Evolutionary conservation across 2,797 vertebrate species (phyloP), one percentile per base, ranked within the genome.

Genomic region (Coluber constrictor): DNA sequence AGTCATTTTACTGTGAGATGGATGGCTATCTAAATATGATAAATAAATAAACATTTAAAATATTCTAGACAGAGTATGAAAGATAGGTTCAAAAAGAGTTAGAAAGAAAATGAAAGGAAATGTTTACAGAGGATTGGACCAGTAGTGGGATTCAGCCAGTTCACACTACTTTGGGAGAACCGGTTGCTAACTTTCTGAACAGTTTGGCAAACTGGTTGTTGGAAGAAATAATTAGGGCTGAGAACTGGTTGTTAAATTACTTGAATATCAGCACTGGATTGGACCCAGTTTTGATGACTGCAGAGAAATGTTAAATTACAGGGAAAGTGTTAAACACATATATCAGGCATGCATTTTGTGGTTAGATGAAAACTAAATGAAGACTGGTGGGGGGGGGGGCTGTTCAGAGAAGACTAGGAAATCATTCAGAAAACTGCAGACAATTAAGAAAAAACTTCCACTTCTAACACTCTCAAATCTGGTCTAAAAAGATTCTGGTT

Each of bases 381-480:
- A 43, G 18, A n/a, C n/a, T n/a, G 3, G 2, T 29, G 4, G 12
- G 0, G 12, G 4, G 0, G 8, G 1, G 9, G 37, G 32, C 4
- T 20, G 6, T 74, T 79, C 70, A 79, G 32, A 79, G 32, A 23
- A 79, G 32, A 43, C 18, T 20, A 20, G 8, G 18, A 3, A 79
- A 79, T 79, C 3, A 79, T 79, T 79, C 32, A 37, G 70, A 79
- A 79, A 79, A 79, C n/a, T 32, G 32, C n/a, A 70, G 66, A 32
- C 5, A 70, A 74, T 74, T 74, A 18, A 74, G 66, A 32, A n/a
- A 74, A 74, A 74, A 37, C n/a, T 70, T 70, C 66, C 5, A 37
- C n/a, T 32, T 32, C 66, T 32, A 13, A n/a, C n/a, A 70, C 1
- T 32, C 63, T 70, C 13, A 70, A 6, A 18, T 74, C n/a, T 74